Conservation (phyloP, 2,113 vertebrate species). For the Jacana jacana region DNA sequence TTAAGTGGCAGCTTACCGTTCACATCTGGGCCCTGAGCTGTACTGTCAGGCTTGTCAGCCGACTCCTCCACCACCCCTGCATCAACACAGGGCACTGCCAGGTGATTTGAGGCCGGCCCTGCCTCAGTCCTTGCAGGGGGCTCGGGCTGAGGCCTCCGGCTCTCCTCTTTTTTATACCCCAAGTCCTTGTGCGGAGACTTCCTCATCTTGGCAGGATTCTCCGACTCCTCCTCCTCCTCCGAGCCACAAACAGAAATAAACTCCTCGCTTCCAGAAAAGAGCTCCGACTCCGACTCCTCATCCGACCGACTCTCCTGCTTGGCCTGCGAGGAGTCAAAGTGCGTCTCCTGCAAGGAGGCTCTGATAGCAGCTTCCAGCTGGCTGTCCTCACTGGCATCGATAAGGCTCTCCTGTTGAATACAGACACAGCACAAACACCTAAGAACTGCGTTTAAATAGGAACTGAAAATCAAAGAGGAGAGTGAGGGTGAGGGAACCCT, state of each 20-base stretch:
- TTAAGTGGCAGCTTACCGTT: constrained; percentile 79
- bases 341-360: constrained; percentile 95
- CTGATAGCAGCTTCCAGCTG: constrained; percentile 97
- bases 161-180: constrained; percentile 92
- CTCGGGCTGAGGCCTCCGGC: constrained; percentile 87
- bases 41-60: constrained; percentile 71
- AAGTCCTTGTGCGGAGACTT: constrained; percentile 93
- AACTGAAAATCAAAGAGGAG: background rate
- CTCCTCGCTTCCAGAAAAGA: constrained; percentile 96
- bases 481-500: no score
- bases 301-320: constrained; percentile 88
- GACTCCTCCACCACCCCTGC: constrained; percentile 58
- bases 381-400: constrained; percentile 98
- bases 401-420: constrained; percentile 89
- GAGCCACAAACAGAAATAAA: constrained; percentile 96
- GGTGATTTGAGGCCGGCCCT: constrained; percentile 79
- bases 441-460: background rate
- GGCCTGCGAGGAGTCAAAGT: constrained; percentile 89
- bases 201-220: constrained; percentile 80
- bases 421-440: constrained; percentile 11
- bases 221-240: constrained; percentile 83
- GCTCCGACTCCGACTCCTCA: constrained; percentile 94
- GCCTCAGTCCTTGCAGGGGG: constrained; percentile 76
- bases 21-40: constrained; percentile 75
- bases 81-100: constrained; percentile 64